These are phyloP conservation scores for Gari tellinella DNA, from an alignment of 2,888 invertebrate species.

Conservation along the genomic window DNA sequence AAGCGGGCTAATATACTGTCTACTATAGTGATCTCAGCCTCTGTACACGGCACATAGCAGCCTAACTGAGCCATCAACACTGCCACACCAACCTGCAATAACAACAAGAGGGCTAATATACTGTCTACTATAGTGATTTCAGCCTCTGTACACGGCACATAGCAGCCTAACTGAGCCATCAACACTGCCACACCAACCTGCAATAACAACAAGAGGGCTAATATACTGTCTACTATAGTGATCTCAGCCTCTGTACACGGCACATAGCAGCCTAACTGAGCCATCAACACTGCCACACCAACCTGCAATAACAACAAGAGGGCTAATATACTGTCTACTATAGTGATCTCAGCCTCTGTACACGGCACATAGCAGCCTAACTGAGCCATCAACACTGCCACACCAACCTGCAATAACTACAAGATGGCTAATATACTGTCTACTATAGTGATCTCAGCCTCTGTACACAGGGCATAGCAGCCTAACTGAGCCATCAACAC, in stretches of 20 bases:
- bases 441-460: too few species aligned
- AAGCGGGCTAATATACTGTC: constrained; percentile 93
- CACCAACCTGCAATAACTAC: constrained; percentile 87
- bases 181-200: constrained; percentile 97
- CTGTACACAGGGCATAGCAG: too few species aligned
- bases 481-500: too few species aligned
- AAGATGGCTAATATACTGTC: too few species aligned
- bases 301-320: constrained; percentile 95
- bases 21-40: constrained; percentile 91
- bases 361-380: constrained; percentile 97
- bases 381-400: constrained; percentile 94
- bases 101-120: constrained; percentile 95
- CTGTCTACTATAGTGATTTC: constrained; percentile 90
- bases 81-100: constrained; percentile 88
- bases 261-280: constrained; percentile 96
- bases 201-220: constrained; percentile 96
- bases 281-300: constrained; percentile 99
- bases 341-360: constrained; percentile 89
- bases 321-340: constrained; percentile 92
- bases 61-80: constrained; percentile 97
- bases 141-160: constrained; percentile 93
- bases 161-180: constrained; percentile 97
- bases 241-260: constrained; percentile 92
- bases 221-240: constrained; percentile 91
- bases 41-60: constrained; percentile 93